A percentile compares a stretch with the other conserved stretches of the same genome.
These are phyloP conservation scores for Sitta carolinensis DNA, from an alignment of 2,797 vertebrate species.

Conservation along the genomic window DNA sequence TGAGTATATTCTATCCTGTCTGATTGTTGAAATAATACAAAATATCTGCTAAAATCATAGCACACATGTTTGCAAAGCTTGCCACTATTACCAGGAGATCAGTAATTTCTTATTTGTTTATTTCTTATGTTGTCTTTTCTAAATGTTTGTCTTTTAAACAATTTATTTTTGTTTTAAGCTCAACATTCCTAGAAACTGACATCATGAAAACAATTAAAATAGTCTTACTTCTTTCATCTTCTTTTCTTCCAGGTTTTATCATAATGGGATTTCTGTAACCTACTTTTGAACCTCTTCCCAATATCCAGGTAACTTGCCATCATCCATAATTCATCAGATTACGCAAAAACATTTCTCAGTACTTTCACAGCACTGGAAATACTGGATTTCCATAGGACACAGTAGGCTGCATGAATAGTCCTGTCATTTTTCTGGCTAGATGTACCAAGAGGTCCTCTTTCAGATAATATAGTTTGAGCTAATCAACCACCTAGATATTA, in stretches of 20 bases:
- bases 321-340: background rate
- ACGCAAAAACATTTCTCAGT: background rate
- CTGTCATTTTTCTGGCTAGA: background rate
- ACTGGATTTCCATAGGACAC: background rate
- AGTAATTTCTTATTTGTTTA: background rate
- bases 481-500: background rate
- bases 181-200: background rate
- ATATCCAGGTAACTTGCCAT: background rate
- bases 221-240: background rate
- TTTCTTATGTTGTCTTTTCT: background rate
- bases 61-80: background rate
- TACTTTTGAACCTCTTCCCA: background rate
- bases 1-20: background rate
- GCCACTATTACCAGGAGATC: background rate
- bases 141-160: background rate
- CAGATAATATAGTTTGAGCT: background rate
- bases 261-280: background rate
- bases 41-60: background rate
- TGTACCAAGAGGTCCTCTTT: background rate
- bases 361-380: background rate
- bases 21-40: background rate
- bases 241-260: background rate
- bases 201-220: background rate
- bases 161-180: background rate
- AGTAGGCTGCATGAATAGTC: background rate